Percentiles rank a stretch among this genome's conserved stretches.
phyloP scores from a whole-genome alignment of 2,113 vertebrate genomes.

The Heloderma charlesbogerti region DNA sequence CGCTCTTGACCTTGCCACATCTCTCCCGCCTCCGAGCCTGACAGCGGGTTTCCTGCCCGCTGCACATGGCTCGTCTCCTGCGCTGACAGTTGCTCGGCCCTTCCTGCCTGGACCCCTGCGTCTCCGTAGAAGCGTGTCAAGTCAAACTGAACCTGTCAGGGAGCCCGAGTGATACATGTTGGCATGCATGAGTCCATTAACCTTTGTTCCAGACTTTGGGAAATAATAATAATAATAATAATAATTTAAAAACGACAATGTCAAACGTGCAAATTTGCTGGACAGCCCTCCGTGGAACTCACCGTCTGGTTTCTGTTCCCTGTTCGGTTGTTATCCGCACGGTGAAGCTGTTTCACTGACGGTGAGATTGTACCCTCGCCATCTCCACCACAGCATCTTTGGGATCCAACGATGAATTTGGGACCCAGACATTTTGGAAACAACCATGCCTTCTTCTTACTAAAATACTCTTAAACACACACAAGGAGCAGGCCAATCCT shows the following conservation, averaged over 20 bases:
- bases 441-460: too few species aligned
- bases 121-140: conserved; percentile 1
- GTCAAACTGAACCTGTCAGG: conserved; percentile 10
- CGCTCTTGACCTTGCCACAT: neutral
- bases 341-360: neutral
- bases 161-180: neutral
- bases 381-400: neutral
- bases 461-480: too few species aligned
- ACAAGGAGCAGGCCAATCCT: too few species aligned
- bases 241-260: too few species aligned
- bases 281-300: neutral
- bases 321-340: too few species aligned
- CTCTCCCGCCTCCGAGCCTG: neutral
- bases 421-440: too few species aligned
- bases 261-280: neutral
- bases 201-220: conserved; percentile 12
- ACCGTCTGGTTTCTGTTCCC: neutral
- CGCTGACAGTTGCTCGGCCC: neutral
- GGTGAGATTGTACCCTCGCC: too few species aligned
- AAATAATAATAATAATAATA: neutral
- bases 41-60: neutral
- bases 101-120: neutral
- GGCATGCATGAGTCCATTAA: conserved; percentile 14
- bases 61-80: neutral
- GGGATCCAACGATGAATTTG: neutral